Conservation (phyloP, 2,888 invertebrate genomes). For the Scelioninae gen. 2 region DNA sequence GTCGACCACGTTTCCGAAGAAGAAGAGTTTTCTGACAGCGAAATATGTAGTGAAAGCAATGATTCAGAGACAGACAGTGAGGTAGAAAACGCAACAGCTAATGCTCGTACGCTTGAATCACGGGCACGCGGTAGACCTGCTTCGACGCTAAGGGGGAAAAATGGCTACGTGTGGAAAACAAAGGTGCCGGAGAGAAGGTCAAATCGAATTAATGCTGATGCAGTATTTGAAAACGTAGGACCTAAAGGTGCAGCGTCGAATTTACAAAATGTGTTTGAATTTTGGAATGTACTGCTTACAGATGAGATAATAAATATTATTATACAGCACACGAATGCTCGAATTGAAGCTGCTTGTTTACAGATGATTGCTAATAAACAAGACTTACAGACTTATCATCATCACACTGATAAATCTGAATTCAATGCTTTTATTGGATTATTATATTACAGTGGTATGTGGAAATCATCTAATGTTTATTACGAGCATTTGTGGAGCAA, state of each 20-base stretch:
- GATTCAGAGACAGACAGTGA: conserved; percentile 1
- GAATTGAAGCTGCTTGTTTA: conserved; percentile 13
- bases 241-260: not conserved
- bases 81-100: not conserved
- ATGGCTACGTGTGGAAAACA: not conserved
- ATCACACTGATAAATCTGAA: conserved; percentile 28
- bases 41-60: conserved; percentile 5
- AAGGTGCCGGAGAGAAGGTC: not conserved
- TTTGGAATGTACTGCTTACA: not conserved
- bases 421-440: conserved; percentile 33
- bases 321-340: not conserved
- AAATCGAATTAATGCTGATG: too few relatives aligned
- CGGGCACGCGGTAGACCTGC: not conserved
- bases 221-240: too few relatives aligned
- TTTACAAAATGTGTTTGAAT: not conserved
- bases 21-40: conserved; percentile 24
- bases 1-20: conserved; percentile 28
- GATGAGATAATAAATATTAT: not conserved
- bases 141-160: not conserved
- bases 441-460: conserved; percentile 37
- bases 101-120: not conserved
- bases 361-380: not conserved
- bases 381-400: conserved; percentile 20
- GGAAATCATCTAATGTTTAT: conserved; percentile 31
- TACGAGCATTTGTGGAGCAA: not conserved